phyloP scores from a whole-genome alignment of 2,797 vertebrate species.

The Gymnothorax reevesii region DNA sequence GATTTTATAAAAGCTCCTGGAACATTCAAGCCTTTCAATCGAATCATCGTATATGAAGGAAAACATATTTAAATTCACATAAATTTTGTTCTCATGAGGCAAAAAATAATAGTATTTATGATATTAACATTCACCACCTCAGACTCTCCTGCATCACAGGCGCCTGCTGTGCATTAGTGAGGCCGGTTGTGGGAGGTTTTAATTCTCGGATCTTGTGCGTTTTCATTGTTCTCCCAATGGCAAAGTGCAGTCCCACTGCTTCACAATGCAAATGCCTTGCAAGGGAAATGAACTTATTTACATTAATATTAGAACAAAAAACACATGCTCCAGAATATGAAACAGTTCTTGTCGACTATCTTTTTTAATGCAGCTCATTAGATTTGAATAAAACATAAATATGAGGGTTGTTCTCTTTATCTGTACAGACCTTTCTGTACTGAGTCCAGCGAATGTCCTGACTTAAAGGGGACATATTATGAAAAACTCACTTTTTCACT shows the following conservation, averaged over 20 bases:
- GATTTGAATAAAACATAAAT: no score
- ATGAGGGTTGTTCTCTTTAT: no score
- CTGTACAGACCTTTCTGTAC: no score
- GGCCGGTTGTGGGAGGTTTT: not conserved
- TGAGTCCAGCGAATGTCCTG: not conserved
- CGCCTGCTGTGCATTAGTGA: not conserved
- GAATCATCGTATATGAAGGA: no score
- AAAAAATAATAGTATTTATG: no score
- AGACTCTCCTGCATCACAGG: no score
- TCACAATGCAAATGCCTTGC: not conserved
- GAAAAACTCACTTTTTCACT: no score
- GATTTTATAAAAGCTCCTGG: no score
- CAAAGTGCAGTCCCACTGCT: not conserved
- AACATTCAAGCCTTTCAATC: no score
- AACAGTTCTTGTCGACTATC: not conserved
- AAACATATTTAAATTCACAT: no score
- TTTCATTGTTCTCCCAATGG: not conserved
- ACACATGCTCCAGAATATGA: not conserved
- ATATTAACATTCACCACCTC: no score
- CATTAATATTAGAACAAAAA: not conserved
- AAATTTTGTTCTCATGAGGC: no score
- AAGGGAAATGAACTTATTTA: conserved; percentile 3
- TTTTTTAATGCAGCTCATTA: not conserved
- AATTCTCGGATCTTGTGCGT: not conserved
- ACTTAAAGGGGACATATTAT: not conserved